These are phyloP conservation scores for Diachrysia chrysitis DNA, from an alignment of 2,888 invertebrate genomes.

Conservation along the genomic window DNA sequence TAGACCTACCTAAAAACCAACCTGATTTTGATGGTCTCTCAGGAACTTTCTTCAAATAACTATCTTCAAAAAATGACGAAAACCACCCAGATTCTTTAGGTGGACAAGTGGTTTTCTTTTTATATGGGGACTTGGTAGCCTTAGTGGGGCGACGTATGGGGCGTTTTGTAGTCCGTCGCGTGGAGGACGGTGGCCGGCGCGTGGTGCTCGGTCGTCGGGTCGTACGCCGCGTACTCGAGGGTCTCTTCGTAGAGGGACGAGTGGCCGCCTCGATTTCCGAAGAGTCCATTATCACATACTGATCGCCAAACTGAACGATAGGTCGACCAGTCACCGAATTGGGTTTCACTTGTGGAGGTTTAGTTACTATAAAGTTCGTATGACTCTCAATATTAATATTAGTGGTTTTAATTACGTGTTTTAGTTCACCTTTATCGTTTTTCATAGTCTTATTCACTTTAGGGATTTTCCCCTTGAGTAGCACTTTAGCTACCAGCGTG, in stretches of 20 bases:
- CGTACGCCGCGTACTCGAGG: constrained; percentile 62
- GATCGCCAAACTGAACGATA: constrained; percentile 65
- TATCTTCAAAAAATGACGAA: constrained; percentile 75
- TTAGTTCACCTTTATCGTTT: constrained; percentile 73
- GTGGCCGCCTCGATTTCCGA: constrained; percentile 55
- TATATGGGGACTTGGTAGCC: constrained; percentile 70
- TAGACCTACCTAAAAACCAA: constrained; percentile 81
- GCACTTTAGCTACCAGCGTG: constrained; percentile 79
- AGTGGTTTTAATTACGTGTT: constrained; percentile 80
- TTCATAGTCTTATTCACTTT: constrained; percentile 80
- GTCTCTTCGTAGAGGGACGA: constrained; percentile 61
- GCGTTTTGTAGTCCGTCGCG: constrained; percentile 58
- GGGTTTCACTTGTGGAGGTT: constrained; percentile 65
- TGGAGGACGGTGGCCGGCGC: constrained; percentile 53
- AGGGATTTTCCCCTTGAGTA: constrained; percentile 74
- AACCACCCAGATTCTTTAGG: constrained; percentile 77
- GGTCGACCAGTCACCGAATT: constrained; percentile 61
- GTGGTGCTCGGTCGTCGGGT: constrained; percentile 60
- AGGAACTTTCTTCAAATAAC: constrained; percentile 69
- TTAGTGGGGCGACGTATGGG: constrained; percentile 66
- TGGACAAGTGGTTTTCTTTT: constrained; percentile 73
- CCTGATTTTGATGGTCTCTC: constrained; percentile 77
- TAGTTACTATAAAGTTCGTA: constrained; percentile 84
- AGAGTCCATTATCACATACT: constrained; percentile 71
- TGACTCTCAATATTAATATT: constrained; percentile 85